Conservation (phyloP, 1,140 invertebrate species). For the Achroia grisella region DNA sequence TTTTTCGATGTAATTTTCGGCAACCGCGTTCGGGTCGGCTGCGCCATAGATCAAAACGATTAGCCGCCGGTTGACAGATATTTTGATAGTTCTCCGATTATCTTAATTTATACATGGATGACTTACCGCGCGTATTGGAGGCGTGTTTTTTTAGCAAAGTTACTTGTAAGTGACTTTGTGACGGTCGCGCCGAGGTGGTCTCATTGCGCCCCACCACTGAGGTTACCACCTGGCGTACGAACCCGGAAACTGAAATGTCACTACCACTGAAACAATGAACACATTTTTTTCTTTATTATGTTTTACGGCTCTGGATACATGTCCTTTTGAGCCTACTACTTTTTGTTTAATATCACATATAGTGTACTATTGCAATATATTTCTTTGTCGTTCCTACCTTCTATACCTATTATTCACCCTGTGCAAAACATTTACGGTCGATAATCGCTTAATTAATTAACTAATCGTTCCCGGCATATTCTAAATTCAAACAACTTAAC, state of each 20-base stretch:
- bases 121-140: constrained; percentile 53
- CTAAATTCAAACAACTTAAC: constrained; percentile 17
- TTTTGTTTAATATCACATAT: no score
- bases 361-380: no score
- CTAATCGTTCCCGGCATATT: constrained; percentile 17
- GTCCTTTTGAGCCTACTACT: no score
- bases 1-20: constrained; percentile 21
- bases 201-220: constrained; percentile 11
- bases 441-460: constrained; percentile 15
- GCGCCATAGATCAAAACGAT: constrained; percentile 48
- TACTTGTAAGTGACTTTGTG: constrained; percentile 65
- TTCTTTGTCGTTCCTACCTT: no score
- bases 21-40: not conserved
- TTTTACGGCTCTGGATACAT: no score
- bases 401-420: no score
- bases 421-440: no score
- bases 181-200: constrained; percentile 52
- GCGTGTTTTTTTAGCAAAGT: constrained; percentile 62
- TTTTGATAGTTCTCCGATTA: constrained; percentile 61
- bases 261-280: constrained; percentile 11
- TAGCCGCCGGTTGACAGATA: constrained; percentile 55
- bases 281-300: no score
- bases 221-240: constrained; percentile 33
- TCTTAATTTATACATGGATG: constrained; percentile 62
- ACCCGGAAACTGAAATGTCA: constrained; percentile 51